Percentiles rank a stretch among this genome's conserved stretches.
phyloP scores from a whole-genome alignment of 2,113 vertebrate genomes.

The Tiliqua scincoides region DNA sequence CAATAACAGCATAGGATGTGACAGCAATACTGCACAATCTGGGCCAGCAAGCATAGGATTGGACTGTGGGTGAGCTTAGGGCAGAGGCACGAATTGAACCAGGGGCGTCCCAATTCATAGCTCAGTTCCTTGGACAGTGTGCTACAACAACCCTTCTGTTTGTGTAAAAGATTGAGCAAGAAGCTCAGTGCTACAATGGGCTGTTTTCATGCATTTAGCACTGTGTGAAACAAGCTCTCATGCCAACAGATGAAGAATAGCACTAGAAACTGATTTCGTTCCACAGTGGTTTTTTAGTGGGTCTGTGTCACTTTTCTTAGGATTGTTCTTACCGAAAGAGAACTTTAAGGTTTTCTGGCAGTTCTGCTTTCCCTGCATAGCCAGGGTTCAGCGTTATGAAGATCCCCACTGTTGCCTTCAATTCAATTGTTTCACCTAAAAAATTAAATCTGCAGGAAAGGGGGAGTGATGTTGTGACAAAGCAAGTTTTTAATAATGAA shows the following conservation, averaged over 20 bases:
- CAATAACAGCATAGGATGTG: no score
- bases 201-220: no score
- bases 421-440: constrained; percentile 75
- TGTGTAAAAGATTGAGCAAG: background rate
- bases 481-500: constrained; percentile 18
- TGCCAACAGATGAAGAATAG: background rate
- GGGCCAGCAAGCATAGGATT: no score
- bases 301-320: background rate
- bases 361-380: constrained; percentile 79
- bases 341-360: constrained; percentile 82
- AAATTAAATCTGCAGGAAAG: constrained; percentile 72
- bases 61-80: no score
- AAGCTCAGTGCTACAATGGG: no score
- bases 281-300: background rate
- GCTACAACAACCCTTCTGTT: background rate
- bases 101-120: no score
- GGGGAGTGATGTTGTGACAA: background rate
- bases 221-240: background rate
- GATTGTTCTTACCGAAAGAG: constrained; percentile 72
- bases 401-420: constrained; percentile 78
- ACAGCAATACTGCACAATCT: no score
- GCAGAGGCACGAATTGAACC: no score
- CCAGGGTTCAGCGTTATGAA: constrained; percentile 82
- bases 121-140: background rate
- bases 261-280: background rate